Evolutionary conservation across 2,113 vertebrate genomes (phyloP), one percentile per base, ranked within the genome.

Genomic region (Cheilinus undulatus): DNA sequence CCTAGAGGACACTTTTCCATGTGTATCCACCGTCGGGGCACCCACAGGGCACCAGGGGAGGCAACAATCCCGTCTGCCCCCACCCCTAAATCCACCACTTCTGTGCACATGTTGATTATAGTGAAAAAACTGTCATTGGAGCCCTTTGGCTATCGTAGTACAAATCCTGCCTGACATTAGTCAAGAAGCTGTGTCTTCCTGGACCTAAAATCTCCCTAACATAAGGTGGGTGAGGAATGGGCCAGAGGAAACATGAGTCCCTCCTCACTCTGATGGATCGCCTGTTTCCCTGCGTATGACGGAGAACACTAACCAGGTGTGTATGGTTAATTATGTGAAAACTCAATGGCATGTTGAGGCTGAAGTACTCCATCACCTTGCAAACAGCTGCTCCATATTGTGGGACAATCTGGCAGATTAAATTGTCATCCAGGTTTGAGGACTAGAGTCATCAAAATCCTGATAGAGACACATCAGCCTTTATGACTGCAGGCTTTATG

Each of bases 351-450:
- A 19, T 34, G 40, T 40, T 19, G 14, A 17, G 48, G 43, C 27
- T 49, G 13, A 71, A 60, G 42, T 43, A 51, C 66, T 73, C 45
- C 23, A 22, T 69, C 51, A 62, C 68, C 52, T 65, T 57, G 51
- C 34, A 54, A 64, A 57, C 75, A 81, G 67, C 22, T 66, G 81
- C 42, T 71, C 11, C 27, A 17, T 58, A 66, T 69, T 69, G 69
- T 43, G 9, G 36, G 38, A 62, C 36, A 40, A 66, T 36, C 50
- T 15, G 12, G 23, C 50, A 4, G 12, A 27, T 27, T 26, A 13
- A 15, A 7, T 27, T 0, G 26, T 61, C 60, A 15, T 14, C 65
- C 27, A 56, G 38, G 38, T 62, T 40, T 2, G 11, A 63, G 66
- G 23, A 34, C 32, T n/a, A 27, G 14, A 79, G 71, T 68, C 63